Conservation (phyloP, 2,797 vertebrate genomes). For the Pipistrellus kuhlii region DNA sequence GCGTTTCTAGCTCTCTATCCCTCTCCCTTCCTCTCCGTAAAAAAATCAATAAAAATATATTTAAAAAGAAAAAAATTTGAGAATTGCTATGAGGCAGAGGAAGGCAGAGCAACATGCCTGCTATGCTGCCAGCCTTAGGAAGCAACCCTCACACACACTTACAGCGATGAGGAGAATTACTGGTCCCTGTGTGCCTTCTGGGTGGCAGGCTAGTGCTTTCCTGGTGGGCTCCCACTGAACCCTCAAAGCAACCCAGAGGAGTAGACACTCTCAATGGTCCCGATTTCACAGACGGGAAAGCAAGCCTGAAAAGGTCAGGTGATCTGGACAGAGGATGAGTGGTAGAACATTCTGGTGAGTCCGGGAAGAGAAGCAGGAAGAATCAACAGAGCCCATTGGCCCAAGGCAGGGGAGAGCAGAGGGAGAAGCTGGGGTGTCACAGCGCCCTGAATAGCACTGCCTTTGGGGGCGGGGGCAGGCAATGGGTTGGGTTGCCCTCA, state of each 20-base stretch:
- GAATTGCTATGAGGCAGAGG: not conserved
- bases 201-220: not conserved
- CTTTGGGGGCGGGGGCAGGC: no score
- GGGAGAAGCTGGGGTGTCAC: not conserved
- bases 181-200: fast-evolving
- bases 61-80: no score
- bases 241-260: not conserved
- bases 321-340: not conserved
- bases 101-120: fast-evolving
- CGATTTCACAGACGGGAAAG: not conserved
- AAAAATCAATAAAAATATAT: no score
- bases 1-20: no score
- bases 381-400: not conserved
- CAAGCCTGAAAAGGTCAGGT: not conserved
- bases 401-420: not conserved
- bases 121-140: fast-evolving
- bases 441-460: not conserved
- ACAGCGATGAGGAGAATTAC: not conserved
- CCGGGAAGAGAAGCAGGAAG: not conserved
- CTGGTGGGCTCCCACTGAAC: not conserved
- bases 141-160: fast-evolving
- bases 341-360: not conserved
- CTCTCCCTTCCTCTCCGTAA: no score
- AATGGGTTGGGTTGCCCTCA: not conserved
- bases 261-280: not conserved